phyloP scores from a whole-genome alignment of 1,140 invertebrate species.

The Medauroidea extradentata region DNA sequence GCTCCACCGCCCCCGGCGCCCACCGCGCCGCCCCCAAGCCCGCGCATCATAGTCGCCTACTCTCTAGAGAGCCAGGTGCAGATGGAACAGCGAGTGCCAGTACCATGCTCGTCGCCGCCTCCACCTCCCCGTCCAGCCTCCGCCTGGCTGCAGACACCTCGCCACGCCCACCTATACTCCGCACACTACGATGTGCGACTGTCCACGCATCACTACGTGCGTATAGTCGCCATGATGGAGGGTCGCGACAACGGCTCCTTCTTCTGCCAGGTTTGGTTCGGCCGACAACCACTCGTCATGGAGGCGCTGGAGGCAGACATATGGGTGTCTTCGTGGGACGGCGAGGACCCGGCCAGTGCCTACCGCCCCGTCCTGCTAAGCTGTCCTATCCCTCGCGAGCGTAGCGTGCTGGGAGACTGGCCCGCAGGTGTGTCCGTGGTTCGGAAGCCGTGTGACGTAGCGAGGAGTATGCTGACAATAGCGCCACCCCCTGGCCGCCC shows the following conservation, averaged over 20 bases:
- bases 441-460: not conserved
- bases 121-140: not conserved
- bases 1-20: too few relatives aligned
- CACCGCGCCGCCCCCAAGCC: not conserved
- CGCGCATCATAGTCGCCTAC: slow-evolving; percentile 2
- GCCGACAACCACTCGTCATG: slow-evolving; percentile 17
- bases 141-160: slow-evolving; percentile 1
- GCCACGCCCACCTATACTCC: slow-evolving; percentile 1
- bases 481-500: not conserved
- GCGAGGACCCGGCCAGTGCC: slow-evolving; percentile 20
- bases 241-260: not conserved
- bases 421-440: slow-evolving; percentile 2
- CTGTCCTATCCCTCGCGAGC: slow-evolving; percentile 22
- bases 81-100: slow-evolving; percentile 4
- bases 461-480: slow-evolving; percentile 9
- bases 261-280: slow-evolving; percentile 12
- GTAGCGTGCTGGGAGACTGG: not conserved
- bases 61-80: slow-evolving; percentile 2
- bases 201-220: slow-evolving; percentile 3
- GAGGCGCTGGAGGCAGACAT: slow-evolving; percentile 41
- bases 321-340: slow-evolving; percentile 40
- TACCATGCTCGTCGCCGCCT: not conserved
- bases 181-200: slow-evolving; percentile 7
- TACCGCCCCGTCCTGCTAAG: slow-evolving; percentile 30
- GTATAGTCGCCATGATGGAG: slow-evolving; percentile 1